phyloP scores from a whole-genome alignment of 2,797 vertebrate genomes.

The Pangasius larnaudii region DNA sequence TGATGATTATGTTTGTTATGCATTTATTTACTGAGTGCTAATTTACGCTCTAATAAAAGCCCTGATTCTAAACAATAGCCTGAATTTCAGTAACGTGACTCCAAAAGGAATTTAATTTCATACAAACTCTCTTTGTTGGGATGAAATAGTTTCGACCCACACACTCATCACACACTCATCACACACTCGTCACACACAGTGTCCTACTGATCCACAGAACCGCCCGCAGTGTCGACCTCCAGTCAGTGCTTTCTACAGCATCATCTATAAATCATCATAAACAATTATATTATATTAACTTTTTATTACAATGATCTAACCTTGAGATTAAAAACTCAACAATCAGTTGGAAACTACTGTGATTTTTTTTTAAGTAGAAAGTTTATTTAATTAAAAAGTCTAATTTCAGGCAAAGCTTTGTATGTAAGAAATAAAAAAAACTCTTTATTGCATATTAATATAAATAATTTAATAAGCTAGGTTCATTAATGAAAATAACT shows the following conservation, averaged over 20 bases:
- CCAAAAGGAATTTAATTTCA: conserved; percentile 20
- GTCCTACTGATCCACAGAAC: background rate
- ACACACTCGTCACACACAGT: background rate
- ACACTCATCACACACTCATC: conserved; percentile 14
- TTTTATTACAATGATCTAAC: background rate
- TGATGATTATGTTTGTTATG: background rate
- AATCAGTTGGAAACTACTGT: background rate
- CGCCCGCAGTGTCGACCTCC: background rate
- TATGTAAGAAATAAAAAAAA: background rate
- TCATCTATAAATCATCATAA: background rate
- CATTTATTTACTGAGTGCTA: background rate
- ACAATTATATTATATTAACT: background rate
- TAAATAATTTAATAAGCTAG: too few species aligned
- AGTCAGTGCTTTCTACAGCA: background rate
- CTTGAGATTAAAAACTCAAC: background rate
- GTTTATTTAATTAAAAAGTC: background rate
- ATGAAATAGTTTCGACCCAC: conserved; percentile 50
- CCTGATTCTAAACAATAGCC: conserved; percentile 12
- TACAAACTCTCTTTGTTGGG: conserved; percentile 54
- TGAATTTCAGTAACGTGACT: background rate
- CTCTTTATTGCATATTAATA: background rate
- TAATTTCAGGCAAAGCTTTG: background rate
- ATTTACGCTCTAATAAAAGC: background rate
- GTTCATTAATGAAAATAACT: background rate
- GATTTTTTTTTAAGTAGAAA: background rate